Percentiles rank a stretch among this genome's conserved stretches.
Conservation (phyloP, 2,888 invertebrate genomes). For the Watsonalla cultraria region DNA sequence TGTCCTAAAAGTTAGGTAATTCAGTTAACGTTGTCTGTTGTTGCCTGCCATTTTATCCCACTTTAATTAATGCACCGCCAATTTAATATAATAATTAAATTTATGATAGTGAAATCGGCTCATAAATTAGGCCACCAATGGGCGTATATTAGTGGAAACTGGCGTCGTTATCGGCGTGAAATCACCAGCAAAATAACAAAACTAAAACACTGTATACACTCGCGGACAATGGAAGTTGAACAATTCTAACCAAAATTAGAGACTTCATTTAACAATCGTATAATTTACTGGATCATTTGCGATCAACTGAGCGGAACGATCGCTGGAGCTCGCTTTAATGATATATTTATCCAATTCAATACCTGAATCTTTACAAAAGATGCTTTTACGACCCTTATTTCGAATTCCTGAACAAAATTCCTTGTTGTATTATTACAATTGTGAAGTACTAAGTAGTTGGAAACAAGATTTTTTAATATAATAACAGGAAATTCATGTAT, state of each 20-base stretch:
- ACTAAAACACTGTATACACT: slow-evolving; percentile 23
- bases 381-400: neutral
- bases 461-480: too few species aligned
- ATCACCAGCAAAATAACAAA: slow-evolving; percentile 31
- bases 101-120: slow-evolving; percentile 10
- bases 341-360: slow-evolving; percentile 15
- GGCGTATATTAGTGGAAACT: slow-evolving; percentile 30
- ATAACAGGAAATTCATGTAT: too few species aligned
- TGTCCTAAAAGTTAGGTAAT: too few species aligned
- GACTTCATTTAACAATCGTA: slow-evolving; percentile 39
- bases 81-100: slow-evolving; percentile 3
- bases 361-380: slow-evolving; percentile 20
- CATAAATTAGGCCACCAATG: slow-evolving; percentile 20
- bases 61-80: neutral
- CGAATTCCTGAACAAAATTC: too few species aligned
- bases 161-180: slow-evolving; percentile 32
- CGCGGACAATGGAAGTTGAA: slow-evolving; percentile 30
- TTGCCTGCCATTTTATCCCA: neutral
- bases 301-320: slow-evolving; percentile 25
- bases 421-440: too few species aligned
- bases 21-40: too few species aligned
- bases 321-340: slow-evolving; percentile 8
- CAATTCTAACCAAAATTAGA: slow-evolving; percentile 36
- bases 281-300: slow-evolving; percentile 34
- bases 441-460: too few species aligned